Evolutionary conservation across 2,113 vertebrate species (phyloP), one percentile per base, ranked within the genome.

Genomic region (Columba livia): DNA sequence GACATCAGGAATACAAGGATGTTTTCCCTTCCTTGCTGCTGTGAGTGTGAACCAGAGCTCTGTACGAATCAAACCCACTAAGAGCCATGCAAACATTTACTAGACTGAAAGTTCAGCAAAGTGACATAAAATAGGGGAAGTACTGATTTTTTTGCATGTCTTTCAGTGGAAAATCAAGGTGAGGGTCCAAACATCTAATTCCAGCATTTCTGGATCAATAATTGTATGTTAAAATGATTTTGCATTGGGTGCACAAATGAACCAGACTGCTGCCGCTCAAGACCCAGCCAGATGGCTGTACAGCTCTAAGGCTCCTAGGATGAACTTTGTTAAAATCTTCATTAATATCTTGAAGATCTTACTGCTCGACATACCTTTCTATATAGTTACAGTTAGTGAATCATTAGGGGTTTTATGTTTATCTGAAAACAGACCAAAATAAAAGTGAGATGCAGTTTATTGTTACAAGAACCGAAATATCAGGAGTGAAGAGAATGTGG

Each of bases 1-100:
- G 26, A 44, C 28, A 79, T 51, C 29, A 69, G 8, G 23, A 50
- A 34, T 61, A 57, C 9, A 21, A 75, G 29, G 54, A 34, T 47
- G 6, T 15, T 70, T 34, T 47, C 29, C 9, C 17, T 54, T 83
- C 31, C n/a, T 34, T n/a, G 12, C 60, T 84, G 47, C 47, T 74
- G 42, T 36, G 6, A 32, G 19, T 19, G 57, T 40, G 65, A 91
- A 81, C 36, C 25, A 79, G 60, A 74, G 23, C 36, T 58, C 77
- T 62, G 1, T 31, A 65, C 4, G 16, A 73, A 77, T 40, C 0
- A 1, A 14, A 73, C 7, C 18, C n/a, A n/a, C 15, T 18, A 44
- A 73, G 15, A 50, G 25, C n/a, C n/a, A 58, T 2, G 29, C 12
- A 84, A 58, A 54, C 9, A 40, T n/a, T 54, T 12, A n/a, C 31